Conservation (phyloP, 2,113 vertebrate species). For the Plecotus auritus region DNA sequence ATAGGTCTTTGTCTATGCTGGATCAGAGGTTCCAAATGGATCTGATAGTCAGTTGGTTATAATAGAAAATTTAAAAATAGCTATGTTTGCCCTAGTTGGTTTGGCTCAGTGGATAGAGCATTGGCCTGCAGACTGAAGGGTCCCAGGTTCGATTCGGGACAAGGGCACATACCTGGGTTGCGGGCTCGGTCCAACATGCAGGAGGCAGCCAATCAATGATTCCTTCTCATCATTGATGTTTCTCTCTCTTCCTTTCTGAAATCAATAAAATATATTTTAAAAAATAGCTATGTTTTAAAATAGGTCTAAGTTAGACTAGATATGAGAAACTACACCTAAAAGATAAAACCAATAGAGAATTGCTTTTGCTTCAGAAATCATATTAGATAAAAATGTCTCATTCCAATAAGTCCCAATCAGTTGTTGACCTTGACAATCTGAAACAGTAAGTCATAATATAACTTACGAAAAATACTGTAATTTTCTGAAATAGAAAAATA, state of each 20-base stretch:
- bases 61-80: background rate
- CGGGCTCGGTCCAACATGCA: too few relatives aligned
- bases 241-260: too few relatives aligned
- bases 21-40: background rate
- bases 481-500: constrained; percentile 9
- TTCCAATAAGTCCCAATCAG: background rate
- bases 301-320: background rate
- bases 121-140: too few relatives aligned
- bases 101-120: too few relatives aligned
- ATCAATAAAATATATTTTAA: background rate
- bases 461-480: background rate
- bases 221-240: too few relatives aligned
- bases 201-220: too few relatives aligned
- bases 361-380: background rate
- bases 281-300: background rate
- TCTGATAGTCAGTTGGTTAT: background rate
- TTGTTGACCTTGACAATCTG: background rate
- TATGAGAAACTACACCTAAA: background rate
- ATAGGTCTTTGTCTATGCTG: background rate
- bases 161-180: too few relatives aligned
- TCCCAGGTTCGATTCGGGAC: too few relatives aligned
- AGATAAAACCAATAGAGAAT: background rate
- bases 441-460: background rate
- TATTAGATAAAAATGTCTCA: background rate
- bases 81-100: background rate